phyloP scores from a whole-genome alignment of 2,888 invertebrate species.

The Boloria selene region DNA sequence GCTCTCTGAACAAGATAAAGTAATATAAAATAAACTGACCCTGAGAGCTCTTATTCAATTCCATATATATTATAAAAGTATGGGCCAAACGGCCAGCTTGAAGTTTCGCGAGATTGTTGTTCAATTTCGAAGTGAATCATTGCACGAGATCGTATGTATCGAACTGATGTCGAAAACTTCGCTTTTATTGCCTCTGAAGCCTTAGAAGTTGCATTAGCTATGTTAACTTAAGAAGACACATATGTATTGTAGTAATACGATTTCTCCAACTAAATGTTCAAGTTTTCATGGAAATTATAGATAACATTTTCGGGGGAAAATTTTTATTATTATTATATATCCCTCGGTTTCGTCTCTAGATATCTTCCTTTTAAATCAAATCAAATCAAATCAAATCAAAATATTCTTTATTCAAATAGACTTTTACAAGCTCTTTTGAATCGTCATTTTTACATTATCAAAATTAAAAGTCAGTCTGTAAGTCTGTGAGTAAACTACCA shows the following conservation, averaged over 20 bases:
- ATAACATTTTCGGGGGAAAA: slow-evolving; percentile 2
- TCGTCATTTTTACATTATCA: no score
- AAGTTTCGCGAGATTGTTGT: slow-evolving; percentile 58
- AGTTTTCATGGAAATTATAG: slow-evolving; percentile 4
- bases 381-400: no score
- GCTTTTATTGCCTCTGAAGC: slow-evolving; percentile 62
- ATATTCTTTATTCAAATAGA: no score
- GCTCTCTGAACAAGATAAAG: neutral
- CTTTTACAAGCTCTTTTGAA: no score
- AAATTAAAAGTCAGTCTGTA: no score
- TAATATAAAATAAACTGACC: neutral
- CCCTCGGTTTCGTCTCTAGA: no score
- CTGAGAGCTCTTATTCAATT: slow-evolving; percentile 45
- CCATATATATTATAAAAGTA: slow-evolving; percentile 44
- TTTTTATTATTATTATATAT: no score
- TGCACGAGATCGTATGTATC: slow-evolving; percentile 56
- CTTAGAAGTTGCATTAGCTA: slow-evolving; percentile 57
- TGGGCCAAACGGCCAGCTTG: slow-evolving; percentile 43
- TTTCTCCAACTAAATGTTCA: slow-evolving; percentile 26
- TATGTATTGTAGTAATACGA: slow-evolving; percentile 19
- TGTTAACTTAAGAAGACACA: slow-evolving; percentile 35
- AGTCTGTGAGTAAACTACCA: no score
- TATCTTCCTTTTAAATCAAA: no score
- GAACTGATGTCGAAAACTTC: slow-evolving; percentile 50
- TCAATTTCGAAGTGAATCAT: slow-evolving; percentile 60